A percentile compares a stretch with the other conserved stretches of the same genome.
Evolutionary conservation across 2,113 vertebrate genomes (phyloP).

Genomic region (Mesocricetus auratus): DNA sequence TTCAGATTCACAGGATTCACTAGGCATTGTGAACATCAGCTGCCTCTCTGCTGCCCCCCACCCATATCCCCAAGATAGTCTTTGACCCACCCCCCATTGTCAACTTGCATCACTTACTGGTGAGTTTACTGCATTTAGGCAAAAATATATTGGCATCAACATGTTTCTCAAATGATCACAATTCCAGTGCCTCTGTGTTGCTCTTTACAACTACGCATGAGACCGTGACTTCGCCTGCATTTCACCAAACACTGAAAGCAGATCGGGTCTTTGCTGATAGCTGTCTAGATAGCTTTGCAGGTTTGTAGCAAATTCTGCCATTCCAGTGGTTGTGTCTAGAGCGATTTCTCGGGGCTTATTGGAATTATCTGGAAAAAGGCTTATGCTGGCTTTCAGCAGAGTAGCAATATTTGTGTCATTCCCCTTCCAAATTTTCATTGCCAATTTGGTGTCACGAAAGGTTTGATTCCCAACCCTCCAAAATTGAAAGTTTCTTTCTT

Average conservation of each 20-base stretch:
- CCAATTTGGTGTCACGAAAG: constrained; percentile 82
- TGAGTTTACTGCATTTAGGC: constrained; percentile 85
- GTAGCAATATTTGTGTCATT: constrained; percentile 82
- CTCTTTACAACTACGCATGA: constrained; percentile 85
- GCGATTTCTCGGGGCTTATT: constrained; percentile 82
- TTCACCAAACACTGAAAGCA: constrained; percentile 83
- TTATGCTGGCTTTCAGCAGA: constrained; percentile 82
- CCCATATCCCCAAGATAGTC: constrained; percentile 75
- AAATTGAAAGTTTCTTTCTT: constrained; percentile 50
- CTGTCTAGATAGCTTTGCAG: constrained; percentile 84
- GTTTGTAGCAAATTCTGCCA: constrained; percentile 97
- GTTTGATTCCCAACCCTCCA: constrained; percentile 81
- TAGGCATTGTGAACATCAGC: constrained; percentile 85
- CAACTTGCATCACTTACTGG: constrained; percentile 96
- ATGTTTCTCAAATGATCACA: constrained; percentile 86
- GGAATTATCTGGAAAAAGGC: constrained; percentile 82
- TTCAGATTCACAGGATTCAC: constrained; percentile 86
- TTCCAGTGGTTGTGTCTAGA: constrained; percentile 90
- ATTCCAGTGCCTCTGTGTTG: constrained; percentile 84
- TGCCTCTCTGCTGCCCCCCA: constrained; percentile 77
- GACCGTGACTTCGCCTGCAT: constrained; percentile 80
- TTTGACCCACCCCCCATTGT: constrained; percentile 94
- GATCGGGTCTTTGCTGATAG: constrained; percentile 85
- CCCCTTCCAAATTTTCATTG: constrained; percentile 72
- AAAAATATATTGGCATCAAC: constrained; percentile 87